Evolutionary conservation across 64 coral and sea anemone species (phyloP), one percentile per base, ranked within the genome.

Genomic region (Montipora foliosa): DNA sequence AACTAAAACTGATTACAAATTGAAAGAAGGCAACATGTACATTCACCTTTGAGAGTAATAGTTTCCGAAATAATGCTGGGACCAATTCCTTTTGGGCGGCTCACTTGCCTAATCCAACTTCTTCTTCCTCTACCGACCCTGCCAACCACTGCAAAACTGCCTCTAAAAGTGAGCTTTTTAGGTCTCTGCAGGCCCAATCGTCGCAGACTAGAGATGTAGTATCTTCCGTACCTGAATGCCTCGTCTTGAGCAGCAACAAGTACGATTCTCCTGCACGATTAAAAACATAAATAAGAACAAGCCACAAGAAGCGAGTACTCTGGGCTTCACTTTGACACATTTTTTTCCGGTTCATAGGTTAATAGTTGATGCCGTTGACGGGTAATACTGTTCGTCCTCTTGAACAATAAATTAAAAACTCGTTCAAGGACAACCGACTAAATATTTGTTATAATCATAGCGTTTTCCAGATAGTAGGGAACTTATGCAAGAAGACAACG

Each of bases 231-330:
- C 0, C 44, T 11, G 3, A 6, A 84, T 0, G 81, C 81, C 44
- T 84, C 81, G 15, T 67, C 81, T 48, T 84, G 81, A 62, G n/a
- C 44, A 10, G 81, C 59, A 48, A 84, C 60, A 67, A 48, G 5
- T 5, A 84, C 81, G 17, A 84, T 9, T 68, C 15, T 84, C 81
- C 81, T 84, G 62, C 16, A 5, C 10, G 37, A 5, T 7, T 5
- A 37, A 37, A 4, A 64, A 64, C 3, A 64, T 15, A 71, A 71
- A 24, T 71, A 15, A 71, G 1, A 71, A 71, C 21, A 6, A 71
- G 5, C 10, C 5, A 22, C 4, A 71, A 3, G 53, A 8, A 57
- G 53, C 6, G 6, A 57, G 53, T 57, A 57, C 53, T 2, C 53
- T 11, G 53, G 53, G 53, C 6, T 11, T 57, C 11, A 57, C 53